Conservation (phyloP, 2,797 vertebrate species). For the Bradypus variegatus region DNA sequence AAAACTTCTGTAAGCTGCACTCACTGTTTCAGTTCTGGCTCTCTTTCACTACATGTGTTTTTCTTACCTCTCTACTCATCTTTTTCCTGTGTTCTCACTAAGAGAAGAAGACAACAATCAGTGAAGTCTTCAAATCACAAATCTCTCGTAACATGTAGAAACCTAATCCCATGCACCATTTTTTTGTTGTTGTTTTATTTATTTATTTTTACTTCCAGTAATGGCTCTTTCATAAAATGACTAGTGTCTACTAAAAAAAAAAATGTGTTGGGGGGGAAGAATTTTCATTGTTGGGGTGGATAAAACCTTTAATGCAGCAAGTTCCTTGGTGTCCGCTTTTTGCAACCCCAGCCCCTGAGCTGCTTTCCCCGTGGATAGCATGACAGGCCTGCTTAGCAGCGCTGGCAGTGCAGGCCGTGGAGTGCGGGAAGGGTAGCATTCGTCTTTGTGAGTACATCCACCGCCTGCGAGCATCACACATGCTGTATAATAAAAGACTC, state of each 20-base stretch:
- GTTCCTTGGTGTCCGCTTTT: background rate
- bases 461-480: background rate
- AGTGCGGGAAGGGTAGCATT: background rate
- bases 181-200: too few relatives aligned
- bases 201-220: background rate
- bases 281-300: background rate
- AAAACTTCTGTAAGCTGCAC: fast-evolving
- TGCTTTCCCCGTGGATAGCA: background rate
- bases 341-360: background rate
- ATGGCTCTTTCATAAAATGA: background rate
- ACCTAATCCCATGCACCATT: fast-evolving
- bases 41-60: fast-evolving
- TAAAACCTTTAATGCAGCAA: fast-evolving
- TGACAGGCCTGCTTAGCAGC: fast-evolving
- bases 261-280: background rate
- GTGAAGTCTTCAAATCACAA: background rate
- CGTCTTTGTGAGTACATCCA: background rate
- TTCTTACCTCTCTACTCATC: too few relatives aligned
- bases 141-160: fast-evolving
- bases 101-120: too few relatives aligned
- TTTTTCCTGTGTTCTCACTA: background rate
- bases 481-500: background rate
- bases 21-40: background rate
- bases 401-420: background rate
- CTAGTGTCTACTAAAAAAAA: background rate